Evolutionary conservation across 2,113 vertebrate species (phyloP).

Genomic region (Hydropotes inermis): DNA sequence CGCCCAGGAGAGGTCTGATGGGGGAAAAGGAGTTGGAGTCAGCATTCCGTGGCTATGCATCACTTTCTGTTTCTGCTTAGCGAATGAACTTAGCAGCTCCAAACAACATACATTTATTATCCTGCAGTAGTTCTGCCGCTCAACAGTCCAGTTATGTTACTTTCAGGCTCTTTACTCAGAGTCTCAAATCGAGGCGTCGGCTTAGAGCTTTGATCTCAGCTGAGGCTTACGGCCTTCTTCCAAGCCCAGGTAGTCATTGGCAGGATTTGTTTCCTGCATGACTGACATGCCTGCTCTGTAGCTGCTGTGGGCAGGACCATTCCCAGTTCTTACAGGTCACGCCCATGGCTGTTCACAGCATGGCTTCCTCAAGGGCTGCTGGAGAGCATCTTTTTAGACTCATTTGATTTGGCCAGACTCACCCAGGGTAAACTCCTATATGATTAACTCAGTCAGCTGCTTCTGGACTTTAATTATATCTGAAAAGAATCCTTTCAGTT

Average conservation of each 20-base stretch:
- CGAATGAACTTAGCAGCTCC: background rate
- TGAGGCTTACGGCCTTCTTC: background rate
- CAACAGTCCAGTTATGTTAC: background rate
- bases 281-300: background rate
- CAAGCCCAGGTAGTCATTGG: accelerated
- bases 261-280: background rate
- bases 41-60: accelerated
- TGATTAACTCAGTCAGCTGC: background rate
- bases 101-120: background rate
- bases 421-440: background rate
- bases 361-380: background rate
- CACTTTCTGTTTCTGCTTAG: background rate
- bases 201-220: background rate
- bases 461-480: background rate
- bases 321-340: accelerated
- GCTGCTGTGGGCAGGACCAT: background rate
- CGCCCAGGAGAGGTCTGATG: background rate
- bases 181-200: background rate
- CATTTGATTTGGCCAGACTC: background rate
- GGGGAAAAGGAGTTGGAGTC: no score
- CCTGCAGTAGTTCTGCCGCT: background rate
- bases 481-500: background rate
- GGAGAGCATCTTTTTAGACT: background rate
- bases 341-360: background rate
- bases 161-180: background rate